Evolutionary conservation across 30 jellyfish, hydroid and myxozoan species (phyloP).

Genomic region (Pseudorhiza aurosa): DNA sequence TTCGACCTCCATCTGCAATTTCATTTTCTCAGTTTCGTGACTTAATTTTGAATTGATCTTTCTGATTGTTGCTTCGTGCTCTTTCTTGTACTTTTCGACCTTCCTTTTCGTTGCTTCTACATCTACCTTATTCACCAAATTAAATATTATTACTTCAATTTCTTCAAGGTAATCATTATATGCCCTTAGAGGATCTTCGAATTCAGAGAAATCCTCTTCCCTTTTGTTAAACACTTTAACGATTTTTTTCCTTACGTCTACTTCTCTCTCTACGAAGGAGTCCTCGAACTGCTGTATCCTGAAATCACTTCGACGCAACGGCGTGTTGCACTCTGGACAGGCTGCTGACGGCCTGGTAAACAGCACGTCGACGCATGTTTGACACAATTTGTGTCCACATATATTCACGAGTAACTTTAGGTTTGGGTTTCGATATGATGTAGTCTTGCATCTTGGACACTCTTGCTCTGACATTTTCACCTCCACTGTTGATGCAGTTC

Average conservation of each 20-base stretch:
- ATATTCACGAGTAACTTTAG: conserved; percentile 86
- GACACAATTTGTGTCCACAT: conserved; percentile 97
- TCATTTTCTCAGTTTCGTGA: conserved; percentile 81
- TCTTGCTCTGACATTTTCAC: conserved; percentile 84
- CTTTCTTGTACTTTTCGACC: conserved; percentile 86
- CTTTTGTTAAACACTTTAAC: conserved; percentile 80
- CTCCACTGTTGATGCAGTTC: neutral
- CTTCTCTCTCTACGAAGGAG: conserved; percentile 90
- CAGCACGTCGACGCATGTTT: conserved; percentile 96
- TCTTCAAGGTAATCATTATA: conserved; percentile 95
- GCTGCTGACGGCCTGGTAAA: conserved; percentile 98
- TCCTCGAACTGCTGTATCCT: conserved; percentile 92
- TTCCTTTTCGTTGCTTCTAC: conserved; percentile 84
- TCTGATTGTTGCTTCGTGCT: conserved; percentile 73
- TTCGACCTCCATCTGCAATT: conserved; percentile 67
- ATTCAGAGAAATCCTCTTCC: conserved; percentile 76
- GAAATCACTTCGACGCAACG: conserved; percentile 93
- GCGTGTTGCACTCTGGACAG: conserved; percentile 94
- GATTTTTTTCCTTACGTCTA: conserved; percentile 85
- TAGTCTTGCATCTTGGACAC: conserved; percentile 96
- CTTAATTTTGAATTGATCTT: conserved; percentile 81
- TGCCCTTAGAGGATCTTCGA: conserved; percentile 60
- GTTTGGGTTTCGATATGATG: conserved; percentile 87
- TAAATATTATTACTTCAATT: conserved; percentile 78
- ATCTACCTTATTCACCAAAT: conserved; percentile 81